Percentiles rank a stretch among this genome's conserved stretches.
These are phyloP conservation scores for Tachysurus vachellii DNA, from an alignment of 2,113 vertebrate genomes.

Conservation along the genomic window DNA sequence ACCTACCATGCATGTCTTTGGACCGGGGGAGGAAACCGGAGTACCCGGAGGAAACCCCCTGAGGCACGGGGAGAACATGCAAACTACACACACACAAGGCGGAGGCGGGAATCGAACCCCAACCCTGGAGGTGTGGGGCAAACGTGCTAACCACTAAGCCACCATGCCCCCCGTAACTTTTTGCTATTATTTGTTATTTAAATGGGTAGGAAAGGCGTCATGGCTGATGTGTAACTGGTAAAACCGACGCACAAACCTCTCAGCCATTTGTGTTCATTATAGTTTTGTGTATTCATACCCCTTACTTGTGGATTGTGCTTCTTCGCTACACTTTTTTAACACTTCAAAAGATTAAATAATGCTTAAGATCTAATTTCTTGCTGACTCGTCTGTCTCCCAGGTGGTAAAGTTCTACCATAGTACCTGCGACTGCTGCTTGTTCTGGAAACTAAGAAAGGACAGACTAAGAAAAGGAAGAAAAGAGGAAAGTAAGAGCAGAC, in stretches of 20 bases:
- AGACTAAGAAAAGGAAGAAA: not conserved
- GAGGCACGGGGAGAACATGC: too few species aligned
- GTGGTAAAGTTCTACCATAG: slow-evolving; percentile 47
- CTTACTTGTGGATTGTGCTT: not conserved
- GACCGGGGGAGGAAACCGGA: too few species aligned
- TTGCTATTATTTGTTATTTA: not conserved
- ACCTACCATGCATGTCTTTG: too few species aligned
- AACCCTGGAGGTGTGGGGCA: too few species aligned
- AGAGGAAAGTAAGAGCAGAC: not conserved
- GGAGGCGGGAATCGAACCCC: too few species aligned
- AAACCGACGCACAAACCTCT: not conserved
- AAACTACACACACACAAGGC: too few species aligned
- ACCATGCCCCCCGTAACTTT: too few species aligned
- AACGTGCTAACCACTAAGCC: too few species aligned
- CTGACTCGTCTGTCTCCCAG: slow-evolving; percentile 45
- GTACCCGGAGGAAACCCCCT: too few species aligned
- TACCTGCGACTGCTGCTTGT: slow-evolving; percentile 9
- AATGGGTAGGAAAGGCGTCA: not conserved
- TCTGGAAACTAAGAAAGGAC: slow-evolving; percentile 3
- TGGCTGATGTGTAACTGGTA: not conserved
- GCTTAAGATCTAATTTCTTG: slow-evolving; percentile 50
- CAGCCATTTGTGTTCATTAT: not conserved
- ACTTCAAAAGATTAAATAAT: not conserved
- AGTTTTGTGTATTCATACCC: not conserved
- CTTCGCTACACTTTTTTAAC: slow-evolving; percentile 8